A percentile compares a stretch with the other conserved stretches of the same genome.
Evolutionary conservation across 2,888 invertebrate species (phyloP).

Genomic region (Diadegma fenestrale): DNA sequence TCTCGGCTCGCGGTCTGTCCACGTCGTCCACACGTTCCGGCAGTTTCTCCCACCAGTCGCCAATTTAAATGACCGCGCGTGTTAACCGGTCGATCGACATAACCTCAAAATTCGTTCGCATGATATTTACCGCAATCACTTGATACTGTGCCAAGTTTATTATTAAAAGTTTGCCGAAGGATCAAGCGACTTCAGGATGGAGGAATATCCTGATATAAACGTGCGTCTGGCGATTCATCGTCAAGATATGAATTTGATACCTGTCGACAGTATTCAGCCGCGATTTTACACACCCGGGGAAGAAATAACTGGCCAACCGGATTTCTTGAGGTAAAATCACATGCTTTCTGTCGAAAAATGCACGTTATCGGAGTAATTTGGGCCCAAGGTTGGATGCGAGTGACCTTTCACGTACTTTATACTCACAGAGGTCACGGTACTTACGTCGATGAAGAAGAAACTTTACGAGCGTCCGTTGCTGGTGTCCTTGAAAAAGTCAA

Average conservation of each 20-base stretch:
- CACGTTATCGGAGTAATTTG: background rate
- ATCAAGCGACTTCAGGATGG: slow-evolving; percentile 65
- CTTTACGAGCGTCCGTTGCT: slow-evolving; percentile 96
- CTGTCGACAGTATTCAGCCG: slow-evolving; percentile 87
- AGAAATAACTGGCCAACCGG: slow-evolving; percentile 92
- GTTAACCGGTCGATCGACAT: background rate
- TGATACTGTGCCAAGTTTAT: background rate
- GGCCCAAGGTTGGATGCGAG: background rate
- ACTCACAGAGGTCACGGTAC: slow-evolving; percentile 96
- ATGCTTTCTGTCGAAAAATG: background rate
- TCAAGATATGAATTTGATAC: slow-evolving; percentile 79
- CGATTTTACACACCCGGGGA: slow-evolving; percentile 94
- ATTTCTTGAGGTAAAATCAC: slow-evolving; percentile 91
- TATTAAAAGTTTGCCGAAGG: background rate
- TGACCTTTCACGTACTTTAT: background rate
- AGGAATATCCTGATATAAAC: slow-evolving; percentile 73
- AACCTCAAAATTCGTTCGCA: slow-evolving; percentile 25
- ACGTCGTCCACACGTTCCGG: background rate
- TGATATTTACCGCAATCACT: background rate
- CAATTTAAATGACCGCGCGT: background rate
- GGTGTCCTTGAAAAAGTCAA: slow-evolving; percentile 98
- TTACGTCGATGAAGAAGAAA: slow-evolving; percentile 92
- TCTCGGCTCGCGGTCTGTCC: background rate
- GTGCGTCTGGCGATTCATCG: slow-evolving; percentile 80
- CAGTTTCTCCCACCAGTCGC: background rate